Percentiles rank a stretch among this genome's conserved stretches.
These are phyloP conservation scores for Nyctereutes procyonoides DNA, from an alignment of 2,113 vertebrate genomes.

Conservation along the genomic window DNA sequence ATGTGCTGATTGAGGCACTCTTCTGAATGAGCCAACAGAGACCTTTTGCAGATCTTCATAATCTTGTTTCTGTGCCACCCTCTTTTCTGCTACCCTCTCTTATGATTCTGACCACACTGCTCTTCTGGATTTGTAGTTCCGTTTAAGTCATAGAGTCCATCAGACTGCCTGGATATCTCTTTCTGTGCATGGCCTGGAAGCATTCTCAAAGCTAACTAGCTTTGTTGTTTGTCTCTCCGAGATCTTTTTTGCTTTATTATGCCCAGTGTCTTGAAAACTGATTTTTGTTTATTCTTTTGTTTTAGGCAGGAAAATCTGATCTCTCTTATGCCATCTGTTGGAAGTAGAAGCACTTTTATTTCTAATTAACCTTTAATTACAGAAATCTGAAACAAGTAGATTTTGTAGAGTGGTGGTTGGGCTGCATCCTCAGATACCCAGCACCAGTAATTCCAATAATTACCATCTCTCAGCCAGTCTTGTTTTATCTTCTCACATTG, in stretches of 20 bases:
- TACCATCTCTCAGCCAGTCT: not conserved
- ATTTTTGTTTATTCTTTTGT: conserved; percentile 20
- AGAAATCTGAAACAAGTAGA: not conserved
- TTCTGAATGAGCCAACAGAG: not conserved
- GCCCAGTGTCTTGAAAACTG: not conserved
- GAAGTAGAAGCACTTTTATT: not conserved
- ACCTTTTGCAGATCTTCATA: not conserved
- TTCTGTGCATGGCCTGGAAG: not conserved
- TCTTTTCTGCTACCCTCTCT: not conserved
- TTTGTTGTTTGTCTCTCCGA: not conserved
- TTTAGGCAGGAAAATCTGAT: not conserved
- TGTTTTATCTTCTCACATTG: not conserved
- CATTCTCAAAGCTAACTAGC: not conserved
- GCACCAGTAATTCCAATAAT: not conserved
- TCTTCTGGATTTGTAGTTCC: not conserved
- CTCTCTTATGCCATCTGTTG: not conserved
- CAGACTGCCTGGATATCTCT: not conserved
- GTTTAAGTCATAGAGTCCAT: not conserved
- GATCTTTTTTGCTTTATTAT: not conserved
- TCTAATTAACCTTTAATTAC: not conserved
- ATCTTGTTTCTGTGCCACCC: not conserved
- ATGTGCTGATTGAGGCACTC: not conserved
- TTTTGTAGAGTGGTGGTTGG: not conserved
- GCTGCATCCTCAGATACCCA: not conserved
- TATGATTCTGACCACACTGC: not conserved